Conservation (phyloP, 2,888 invertebrate species). For the Heliconius erato region DNA sequence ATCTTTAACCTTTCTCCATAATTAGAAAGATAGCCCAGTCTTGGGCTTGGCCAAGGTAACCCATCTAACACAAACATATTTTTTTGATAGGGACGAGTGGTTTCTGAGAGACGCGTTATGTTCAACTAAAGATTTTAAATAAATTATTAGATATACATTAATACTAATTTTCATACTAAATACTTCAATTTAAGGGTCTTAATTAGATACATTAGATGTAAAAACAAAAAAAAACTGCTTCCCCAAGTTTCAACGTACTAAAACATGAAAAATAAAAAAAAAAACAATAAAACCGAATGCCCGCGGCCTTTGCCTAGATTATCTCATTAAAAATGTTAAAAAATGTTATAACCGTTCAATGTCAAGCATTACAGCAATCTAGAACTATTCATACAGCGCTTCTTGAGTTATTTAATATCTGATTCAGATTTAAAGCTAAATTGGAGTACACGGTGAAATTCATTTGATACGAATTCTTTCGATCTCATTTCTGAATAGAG, state of each 20-base stretch:
- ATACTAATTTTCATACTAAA: too few species aligned
- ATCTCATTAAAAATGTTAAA: conserved; percentile 7
- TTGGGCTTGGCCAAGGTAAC: too few species aligned
- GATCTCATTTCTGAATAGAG: conserved; percentile 32
- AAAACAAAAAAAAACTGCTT: not conserved
- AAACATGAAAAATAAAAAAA: not conserved
- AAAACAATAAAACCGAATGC: not conserved
- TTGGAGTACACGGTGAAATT: conserved; percentile 41
- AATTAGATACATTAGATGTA: too few species aligned
- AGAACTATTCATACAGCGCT: conserved; percentile 32
- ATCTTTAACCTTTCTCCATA: too few species aligned
- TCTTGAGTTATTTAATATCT: conserved; percentile 42
- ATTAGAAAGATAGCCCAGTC: too few species aligned
- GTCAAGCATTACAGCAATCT: conserved; percentile 36
- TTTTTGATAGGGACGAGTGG: too few species aligned
- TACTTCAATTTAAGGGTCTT: too few species aligned
- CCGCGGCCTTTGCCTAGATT: conserved; percentile 2
- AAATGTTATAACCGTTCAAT: conserved; percentile 4
- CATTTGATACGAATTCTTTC: conserved; percentile 41
- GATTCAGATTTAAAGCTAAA: conserved; percentile 38
- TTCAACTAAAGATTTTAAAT: too few species aligned
- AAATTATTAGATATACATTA: too few species aligned
- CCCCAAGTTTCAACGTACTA: not conserved
- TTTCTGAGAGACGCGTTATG: too few species aligned
- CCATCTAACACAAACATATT: too few species aligned